Base-by-base conservation (phyloP, 2,888 invertebrate genomes). In the Hedya salicella region DNA sequence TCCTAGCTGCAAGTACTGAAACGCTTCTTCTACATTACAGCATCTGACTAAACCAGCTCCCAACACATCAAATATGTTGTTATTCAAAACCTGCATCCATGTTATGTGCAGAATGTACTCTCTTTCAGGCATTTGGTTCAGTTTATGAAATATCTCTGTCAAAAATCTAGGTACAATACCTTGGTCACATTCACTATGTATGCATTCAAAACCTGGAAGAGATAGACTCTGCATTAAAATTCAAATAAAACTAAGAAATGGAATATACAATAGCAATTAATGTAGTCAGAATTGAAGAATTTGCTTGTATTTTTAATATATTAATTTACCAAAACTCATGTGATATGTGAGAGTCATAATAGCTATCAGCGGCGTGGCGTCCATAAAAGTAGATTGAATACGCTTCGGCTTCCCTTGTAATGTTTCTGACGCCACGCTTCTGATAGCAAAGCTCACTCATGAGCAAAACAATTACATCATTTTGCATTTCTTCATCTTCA, bases 41-140 rank as follows among this genome's bases (percentile, higher is more conserved):
- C 92, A 94, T 79, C 85, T 89, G 57, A 90, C 91, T 62, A 87
- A 86, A 70, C 85, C 94, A 69, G 79, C 94, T 53, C 94, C 95
- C 75, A 93, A 89, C 46, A 93, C 94, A 92, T 85, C 92, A 83
- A 90, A 90, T 70, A 95, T 93, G 72, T 94, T 94, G 71, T 95
- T 95, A 57, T 94, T 94, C 50, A 94, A 94, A 53, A 96, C 95
- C 85, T 96, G 95, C 76, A 95, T 95, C 94, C 95, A 96, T 48
- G 95, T 95, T 69, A 96, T 93, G 75, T 95, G 95, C 3, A 96
- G 86, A 50, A 94, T 93, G 76, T 93, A 95, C 66, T 93, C 95
- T 71, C 95, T 92, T 70, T 95, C 95, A 59, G 93, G 92, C 86
- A 94, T 93, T 73, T 94, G 94, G 67, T 93, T 89, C 30, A 96